Evolutionary conservation across 2,797 vertebrate genomes (phyloP), one percentile per base, ranked within the genome.

Genomic region (Megalops cyprinoides): DNA sequence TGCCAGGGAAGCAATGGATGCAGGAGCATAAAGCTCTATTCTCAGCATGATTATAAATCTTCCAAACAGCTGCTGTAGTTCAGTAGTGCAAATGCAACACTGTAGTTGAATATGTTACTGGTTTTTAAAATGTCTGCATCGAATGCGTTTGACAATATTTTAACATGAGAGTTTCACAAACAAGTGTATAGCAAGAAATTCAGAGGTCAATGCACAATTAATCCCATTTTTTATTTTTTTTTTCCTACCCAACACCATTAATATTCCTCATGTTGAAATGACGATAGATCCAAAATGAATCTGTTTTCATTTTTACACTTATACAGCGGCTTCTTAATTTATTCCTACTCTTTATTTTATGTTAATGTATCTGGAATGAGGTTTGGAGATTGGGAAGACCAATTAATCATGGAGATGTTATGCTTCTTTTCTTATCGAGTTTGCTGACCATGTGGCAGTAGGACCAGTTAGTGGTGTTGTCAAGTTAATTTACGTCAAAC

Each of bases 181-280:
- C 31, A 44, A 51, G 18, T 14, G 60, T 23, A 34, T n/a, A 28
- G 67, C 18, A 74, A 55, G 14, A 80, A 62, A 62, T 31, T 1
- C 39, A 18, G 31, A 44, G 28, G 23, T 56, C 51, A 12, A 74
- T 39, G 48, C 55, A 80, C n/a, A 74, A 48, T 48, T 48, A 55
- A 80, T 62, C 42, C 56, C 20, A 48, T 80, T 80, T 67, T 80
- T 80, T 37, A 56, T 74, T 65, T n/a, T 67, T 80, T 49, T 80
- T 74, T 37, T 79, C 74, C 58, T 74, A 18, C 55, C 79, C 79
- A 60, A 49, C 31, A 75, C 44, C 74, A 75, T 75, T 49, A 34
- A 53, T 42, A 75, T 75, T 46, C 74, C 74, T 31, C 49, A 53
- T 60, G 10, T 74, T 74, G 55, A 62, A 75, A 80, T 74, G 25